Evolutionary conservation across 2,113 vertebrate genomes (phyloP).

Genomic region (Etia nguti): DNA sequence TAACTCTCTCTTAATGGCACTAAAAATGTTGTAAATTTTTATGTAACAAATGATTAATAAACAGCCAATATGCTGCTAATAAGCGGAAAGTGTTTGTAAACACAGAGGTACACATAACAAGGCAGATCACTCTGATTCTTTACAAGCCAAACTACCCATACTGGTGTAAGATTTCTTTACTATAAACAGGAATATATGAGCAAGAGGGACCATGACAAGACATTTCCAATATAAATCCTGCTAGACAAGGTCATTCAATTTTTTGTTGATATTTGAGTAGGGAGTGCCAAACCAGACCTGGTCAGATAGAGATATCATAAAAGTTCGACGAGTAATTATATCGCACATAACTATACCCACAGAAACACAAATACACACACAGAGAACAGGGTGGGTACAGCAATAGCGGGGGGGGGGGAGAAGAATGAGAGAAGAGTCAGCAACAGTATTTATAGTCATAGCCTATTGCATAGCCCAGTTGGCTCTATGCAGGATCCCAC

Average conservation of each 20-base stretch:
- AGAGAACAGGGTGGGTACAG: background rate
- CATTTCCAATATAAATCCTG: background rate
- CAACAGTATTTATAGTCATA: slow-evolving; percentile 49
- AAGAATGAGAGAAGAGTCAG: background rate
- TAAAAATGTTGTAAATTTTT: background rate
- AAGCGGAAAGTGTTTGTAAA: background rate
- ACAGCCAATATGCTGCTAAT: background rate
- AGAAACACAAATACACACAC: background rate
- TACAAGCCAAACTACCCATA: background rate
- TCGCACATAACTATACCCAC: background rate
- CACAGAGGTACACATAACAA: background rate
- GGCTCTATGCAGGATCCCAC: slow-evolving; percentile 7
- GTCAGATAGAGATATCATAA: background rate
- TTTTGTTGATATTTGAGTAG: background rate
- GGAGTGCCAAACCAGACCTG: background rate
- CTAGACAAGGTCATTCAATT: background rate
- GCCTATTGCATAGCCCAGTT: background rate
- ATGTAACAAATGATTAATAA: background rate
- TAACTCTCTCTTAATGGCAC: background rate
- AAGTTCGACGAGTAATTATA: background rate
- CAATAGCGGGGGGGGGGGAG: background rate
- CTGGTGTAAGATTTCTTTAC: background rate
- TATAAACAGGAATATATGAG: background rate
- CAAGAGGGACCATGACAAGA: background rate
- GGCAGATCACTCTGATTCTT: background rate